These are phyloP conservation scores for Merops nubicus DNA, from an alignment of 2,113 vertebrate genomes.

Conservation along the genomic window DNA sequence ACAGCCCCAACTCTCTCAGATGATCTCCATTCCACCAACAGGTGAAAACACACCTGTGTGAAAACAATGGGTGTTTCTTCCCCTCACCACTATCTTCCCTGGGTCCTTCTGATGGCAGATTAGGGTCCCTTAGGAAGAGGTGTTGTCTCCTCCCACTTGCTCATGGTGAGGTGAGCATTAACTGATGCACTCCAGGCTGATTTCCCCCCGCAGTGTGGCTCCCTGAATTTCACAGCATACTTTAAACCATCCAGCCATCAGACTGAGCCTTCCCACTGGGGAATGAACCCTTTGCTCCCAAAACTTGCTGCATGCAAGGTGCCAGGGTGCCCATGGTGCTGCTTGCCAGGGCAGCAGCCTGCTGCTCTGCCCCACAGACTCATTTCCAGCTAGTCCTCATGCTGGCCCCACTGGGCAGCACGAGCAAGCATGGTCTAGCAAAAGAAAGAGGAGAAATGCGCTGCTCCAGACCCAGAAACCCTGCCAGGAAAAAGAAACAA, in stretches of 20 bases:
- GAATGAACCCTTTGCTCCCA: accelerated
- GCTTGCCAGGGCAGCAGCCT: not conserved
- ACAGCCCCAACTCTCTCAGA: too few relatives aligned
- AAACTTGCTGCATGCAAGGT: accelerated
- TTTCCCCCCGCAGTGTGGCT: accelerated
- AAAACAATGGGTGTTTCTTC: not conserved
- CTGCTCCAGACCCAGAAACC: not conserved
- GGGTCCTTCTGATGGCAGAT: not conserved
- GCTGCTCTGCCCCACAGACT: not conserved
- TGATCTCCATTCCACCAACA: not conserved
- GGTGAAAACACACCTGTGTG: not conserved
- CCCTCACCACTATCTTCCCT: not conserved
- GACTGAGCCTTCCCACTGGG: not conserved
- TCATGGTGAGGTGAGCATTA: not conserved
- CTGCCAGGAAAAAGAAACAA: not conserved
- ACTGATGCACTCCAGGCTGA: accelerated
- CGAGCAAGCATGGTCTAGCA: not conserved
- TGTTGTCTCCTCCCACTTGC: not conserved
- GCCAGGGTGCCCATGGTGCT: not conserved
- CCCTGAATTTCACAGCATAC: not conserved
- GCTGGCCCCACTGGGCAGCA: accelerated
- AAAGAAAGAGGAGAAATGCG: not conserved
- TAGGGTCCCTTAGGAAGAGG: not conserved
- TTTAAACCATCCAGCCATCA: not conserved
- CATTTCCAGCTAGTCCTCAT: accelerated